These are phyloP conservation scores for Gymnosoma rotundatum DNA, from an alignment of 2,888 invertebrate genomes.

Conservation along the genomic window DNA sequence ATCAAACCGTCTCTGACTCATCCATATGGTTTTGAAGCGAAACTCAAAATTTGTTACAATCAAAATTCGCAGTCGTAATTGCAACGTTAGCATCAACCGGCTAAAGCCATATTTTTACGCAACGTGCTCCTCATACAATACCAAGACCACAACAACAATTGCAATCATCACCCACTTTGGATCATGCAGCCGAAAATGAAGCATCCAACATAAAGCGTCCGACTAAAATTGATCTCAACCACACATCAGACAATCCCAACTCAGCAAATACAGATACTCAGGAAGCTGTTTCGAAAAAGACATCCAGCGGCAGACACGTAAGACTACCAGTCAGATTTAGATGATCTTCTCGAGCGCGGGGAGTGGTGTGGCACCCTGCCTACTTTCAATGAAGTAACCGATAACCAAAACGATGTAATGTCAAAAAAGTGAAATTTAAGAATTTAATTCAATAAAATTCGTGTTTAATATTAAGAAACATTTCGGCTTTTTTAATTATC, in stretches of 20 bases:
- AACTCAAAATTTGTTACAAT: constrained; percentile 42
- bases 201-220: neutral
- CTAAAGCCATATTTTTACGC: constrained; percentile 29
- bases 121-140: no score
- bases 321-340: neutral
- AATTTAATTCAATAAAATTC: no score
- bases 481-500: no score
- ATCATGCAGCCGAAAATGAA: no score
- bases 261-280: neutral
- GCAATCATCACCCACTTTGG: neutral
- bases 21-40: constrained; percentile 45
- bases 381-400: no score
- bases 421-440: no score
- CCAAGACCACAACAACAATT: no score
- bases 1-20: constrained; percentile 41
- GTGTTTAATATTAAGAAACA: no score
- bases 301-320: neutral
- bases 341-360: neutral
- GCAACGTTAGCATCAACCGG: constrained; percentile 38
- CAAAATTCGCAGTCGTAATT: neutral
- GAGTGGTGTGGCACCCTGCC: neutral
- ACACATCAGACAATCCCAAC: neutral
- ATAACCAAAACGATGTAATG: no score
- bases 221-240: neutral
- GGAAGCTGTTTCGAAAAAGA: neutral